Percentiles rank a stretch among this genome's conserved stretches.
phyloP scores from a whole-genome alignment of 1,140 invertebrate species.

The Cydia fagiglandana region DNA sequence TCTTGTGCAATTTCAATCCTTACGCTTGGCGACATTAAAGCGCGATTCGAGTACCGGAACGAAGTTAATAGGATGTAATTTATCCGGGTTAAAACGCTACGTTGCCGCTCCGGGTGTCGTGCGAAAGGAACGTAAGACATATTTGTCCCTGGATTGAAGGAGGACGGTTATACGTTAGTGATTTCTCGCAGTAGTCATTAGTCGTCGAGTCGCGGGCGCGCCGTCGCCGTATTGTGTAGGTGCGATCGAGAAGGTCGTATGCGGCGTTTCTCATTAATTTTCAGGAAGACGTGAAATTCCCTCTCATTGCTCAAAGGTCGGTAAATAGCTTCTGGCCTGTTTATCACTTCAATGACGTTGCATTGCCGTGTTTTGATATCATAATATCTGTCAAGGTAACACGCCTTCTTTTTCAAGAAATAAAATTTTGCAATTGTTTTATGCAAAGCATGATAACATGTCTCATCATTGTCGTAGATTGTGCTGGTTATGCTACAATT shows the following conservation, averaged over 20 bases:
- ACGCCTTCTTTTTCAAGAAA: neutral
- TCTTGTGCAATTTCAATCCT: constrained; percentile 74
- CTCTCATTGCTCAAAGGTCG: constrained; percentile 57
- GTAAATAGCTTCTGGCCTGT: constrained; percentile 65
- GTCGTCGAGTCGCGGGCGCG: constrained; percentile 56
- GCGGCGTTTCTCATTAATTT: constrained; percentile 73
- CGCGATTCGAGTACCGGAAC: constrained; percentile 71
- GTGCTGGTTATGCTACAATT: neutral
- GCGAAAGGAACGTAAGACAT: constrained; percentile 52
- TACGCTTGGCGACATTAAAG: constrained; percentile 66
- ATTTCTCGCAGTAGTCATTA: constrained; percentile 65
- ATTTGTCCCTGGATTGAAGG: constrained; percentile 43
- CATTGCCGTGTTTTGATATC: constrained; percentile 34
- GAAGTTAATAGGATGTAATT: constrained; percentile 78
- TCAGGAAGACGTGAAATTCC: constrained; percentile 72
- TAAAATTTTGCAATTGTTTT: neutral
- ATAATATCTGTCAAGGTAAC: neutral
- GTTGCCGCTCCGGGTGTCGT: constrained; percentile 69
- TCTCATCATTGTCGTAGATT: neutral
- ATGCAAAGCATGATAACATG: neutral
- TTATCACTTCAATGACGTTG: constrained; percentile 51
- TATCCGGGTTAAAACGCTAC: constrained; percentile 72
- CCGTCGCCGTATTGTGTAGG: constrained; percentile 64
- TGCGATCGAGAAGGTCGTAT: constrained; percentile 67
- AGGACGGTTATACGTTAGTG: constrained; percentile 64